Conservation (phyloP, 2,797 vertebrate genomes). For the Synaphobranchus kaupii region DNA sequence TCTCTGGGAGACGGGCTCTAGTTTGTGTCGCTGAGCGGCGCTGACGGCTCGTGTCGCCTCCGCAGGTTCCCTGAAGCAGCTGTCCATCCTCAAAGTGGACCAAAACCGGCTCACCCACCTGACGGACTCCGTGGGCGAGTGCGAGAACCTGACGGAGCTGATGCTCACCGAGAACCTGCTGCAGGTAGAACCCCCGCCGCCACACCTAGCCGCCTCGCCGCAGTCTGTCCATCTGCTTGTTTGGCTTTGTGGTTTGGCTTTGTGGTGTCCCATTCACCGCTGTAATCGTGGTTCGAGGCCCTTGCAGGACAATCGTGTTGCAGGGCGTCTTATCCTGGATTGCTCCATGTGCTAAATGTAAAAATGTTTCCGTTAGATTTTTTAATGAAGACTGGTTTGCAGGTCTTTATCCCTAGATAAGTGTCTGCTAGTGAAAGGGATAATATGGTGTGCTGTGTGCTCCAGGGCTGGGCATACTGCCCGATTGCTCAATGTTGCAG, state of each 20-base stretch:
- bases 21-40: too few species aligned
- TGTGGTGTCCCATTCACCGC: neutral
- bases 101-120: constrained; percentile 89
- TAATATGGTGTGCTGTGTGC: neutral
- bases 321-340: neutral
- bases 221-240: neutral
- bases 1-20: neutral
- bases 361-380: neutral
- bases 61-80: constrained; percentile 90
- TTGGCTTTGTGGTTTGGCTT: neutral
- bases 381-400: neutral
- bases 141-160: constrained; percentile 93
- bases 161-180: constrained; percentile 94
- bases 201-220: neutral
- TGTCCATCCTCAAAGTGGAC: constrained; percentile 97
- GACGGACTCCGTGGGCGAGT: constrained; percentile 91
- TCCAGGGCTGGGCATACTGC: neutral
- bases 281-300: neutral
- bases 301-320: neutral
- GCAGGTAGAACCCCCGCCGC: constrained; percentile 67
- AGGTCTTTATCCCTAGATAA: neutral
- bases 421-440: neutral
- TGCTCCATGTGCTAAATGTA: neutral
- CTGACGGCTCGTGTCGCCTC: neutral
- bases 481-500: neutral